phyloP scores from a whole-genome alignment of 2,797 vertebrate species.

The Aotus griseimembra region DNA sequence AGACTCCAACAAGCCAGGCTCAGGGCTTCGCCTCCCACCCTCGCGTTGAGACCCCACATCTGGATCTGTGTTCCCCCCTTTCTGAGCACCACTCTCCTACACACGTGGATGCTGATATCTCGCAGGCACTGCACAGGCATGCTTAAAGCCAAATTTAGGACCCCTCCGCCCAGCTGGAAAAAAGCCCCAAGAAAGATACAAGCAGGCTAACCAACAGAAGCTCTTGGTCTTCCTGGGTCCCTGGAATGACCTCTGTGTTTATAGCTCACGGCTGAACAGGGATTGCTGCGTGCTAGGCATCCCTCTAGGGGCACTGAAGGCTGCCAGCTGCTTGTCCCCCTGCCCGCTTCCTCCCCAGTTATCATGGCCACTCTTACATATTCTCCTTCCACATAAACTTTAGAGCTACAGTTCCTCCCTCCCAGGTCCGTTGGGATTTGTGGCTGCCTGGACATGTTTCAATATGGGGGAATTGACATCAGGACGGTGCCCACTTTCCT shows the following conservation, averaged over 20 bases:
- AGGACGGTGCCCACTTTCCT: not conserved
- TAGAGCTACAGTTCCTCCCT: not conserved
- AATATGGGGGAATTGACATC: not conserved
- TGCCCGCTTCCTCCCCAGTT: no score
- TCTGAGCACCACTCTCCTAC: not conserved
- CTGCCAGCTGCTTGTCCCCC: not conserved
- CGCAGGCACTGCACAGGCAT: accelerated
- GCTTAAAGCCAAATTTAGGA: not conserved
- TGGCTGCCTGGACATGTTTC: not conserved
- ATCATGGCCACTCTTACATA: not conserved
- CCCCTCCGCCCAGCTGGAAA: not conserved
- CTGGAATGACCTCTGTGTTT: not conserved
- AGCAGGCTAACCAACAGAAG: not conserved
- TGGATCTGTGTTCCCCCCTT: not conserved
- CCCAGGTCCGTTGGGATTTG: not conserved
- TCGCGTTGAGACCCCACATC: not conserved
- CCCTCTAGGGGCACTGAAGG: not conserved
- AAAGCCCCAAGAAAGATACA: not conserved
- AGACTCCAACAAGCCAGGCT: not conserved
- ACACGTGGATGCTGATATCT: not conserved
- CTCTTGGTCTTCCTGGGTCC: not conserved
- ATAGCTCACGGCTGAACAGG: not conserved
- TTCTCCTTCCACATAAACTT: not conserved
- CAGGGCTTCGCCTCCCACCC: not conserved
- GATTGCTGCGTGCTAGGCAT: no score